Percentiles rank a stretch among this genome's conserved stretches.
These are phyloP conservation scores for Liasis olivaceus DNA, from an alignment of 2,797 vertebrate species.

Conservation along the genomic window DNA sequence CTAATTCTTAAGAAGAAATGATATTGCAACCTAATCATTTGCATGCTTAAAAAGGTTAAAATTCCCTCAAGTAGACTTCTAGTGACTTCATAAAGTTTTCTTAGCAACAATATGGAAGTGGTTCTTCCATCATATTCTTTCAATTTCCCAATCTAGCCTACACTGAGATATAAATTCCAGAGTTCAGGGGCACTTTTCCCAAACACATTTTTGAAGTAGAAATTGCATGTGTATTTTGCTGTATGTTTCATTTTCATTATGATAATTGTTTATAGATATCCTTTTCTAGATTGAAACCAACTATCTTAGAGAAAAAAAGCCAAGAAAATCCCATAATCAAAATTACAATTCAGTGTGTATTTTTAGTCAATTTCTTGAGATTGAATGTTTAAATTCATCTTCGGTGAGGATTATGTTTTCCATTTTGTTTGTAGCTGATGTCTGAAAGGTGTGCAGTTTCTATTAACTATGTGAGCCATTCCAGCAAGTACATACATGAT, in stretches of 20 bases:
- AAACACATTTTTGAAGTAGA: not conserved
- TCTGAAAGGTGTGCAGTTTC: conserved; percentile 12
- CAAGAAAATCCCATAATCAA: not conserved
- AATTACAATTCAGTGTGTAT: not conserved
- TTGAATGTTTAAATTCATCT: not conserved
- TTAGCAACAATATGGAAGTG: too few species aligned
- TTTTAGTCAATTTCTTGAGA: not conserved
- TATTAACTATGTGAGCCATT: conserved; percentile 1
- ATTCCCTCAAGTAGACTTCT: not conserved
- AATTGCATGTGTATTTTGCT: not conserved
- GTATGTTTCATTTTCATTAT: not conserved
- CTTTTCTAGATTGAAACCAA: not conserved
- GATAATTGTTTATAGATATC: not conserved
- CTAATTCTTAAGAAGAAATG: too few species aligned
- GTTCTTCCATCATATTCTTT: too few species aligned
- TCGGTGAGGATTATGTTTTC: not conserved
- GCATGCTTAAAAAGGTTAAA: not conserved
- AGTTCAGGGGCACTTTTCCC: not conserved
- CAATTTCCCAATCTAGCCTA: too few species aligned
- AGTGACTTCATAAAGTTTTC: too few species aligned
- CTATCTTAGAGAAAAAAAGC: not conserved
- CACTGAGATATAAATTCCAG: too few species aligned
- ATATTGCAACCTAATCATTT: not conserved
- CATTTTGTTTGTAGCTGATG: not conserved
- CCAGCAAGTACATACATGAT: not conserved